Evolutionary conservation across 2,113 vertebrate genomes (phyloP), one percentile per base, ranked within the genome.

Genomic region (Athene noctua): DNA sequence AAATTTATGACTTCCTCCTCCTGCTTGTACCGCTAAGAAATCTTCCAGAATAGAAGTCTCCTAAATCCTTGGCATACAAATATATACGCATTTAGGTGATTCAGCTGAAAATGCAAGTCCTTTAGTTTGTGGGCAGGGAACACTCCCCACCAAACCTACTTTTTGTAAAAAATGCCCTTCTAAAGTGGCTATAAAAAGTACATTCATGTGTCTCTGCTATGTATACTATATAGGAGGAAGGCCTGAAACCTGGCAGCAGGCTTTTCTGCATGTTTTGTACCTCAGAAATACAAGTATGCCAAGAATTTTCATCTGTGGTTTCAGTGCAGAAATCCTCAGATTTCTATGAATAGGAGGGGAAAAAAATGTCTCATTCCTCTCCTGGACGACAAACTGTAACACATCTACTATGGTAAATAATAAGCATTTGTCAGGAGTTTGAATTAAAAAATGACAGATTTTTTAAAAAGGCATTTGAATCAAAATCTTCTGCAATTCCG

Each of bases 1-100:
- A 96, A 91, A 94, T 94, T 75, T 89, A 95, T 95, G 4, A 91
- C 77, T 95, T 95, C 91, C 92, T 95, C 34, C 63, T 94, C 18
- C 79, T 92, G 23, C 44, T 46, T 61, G 34, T 17, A 71, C 26
- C 59, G 83, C 57, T 62, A 73, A 75, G 72, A 94, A 94, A 82
- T 66, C 57, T 81, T 65, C 73, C 80, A 87, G 77, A 84, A 94
- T 42, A 81, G 42, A 75, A 91, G 73, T 36, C 77, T 89, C 52
- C 15, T 54, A 71, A 90, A 94, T 67, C 32, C 38, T 58, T 38
- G 80, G 32, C 42, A 61, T 86, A 79, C 36, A 92, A 46, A 62
- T 22, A n/a, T 3, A 54, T 5, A 4, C 9, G 54, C 38, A 20
- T 15, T 34, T 38, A 49, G 23, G 32, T 32, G n/a, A 67, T 62